Percentiles rank a stretch among this genome's conserved stretches.
phyloP scores from a whole-genome alignment of 2,113 vertebrate genomes.

The Ptilonorhynchus violaceus region DNA sequence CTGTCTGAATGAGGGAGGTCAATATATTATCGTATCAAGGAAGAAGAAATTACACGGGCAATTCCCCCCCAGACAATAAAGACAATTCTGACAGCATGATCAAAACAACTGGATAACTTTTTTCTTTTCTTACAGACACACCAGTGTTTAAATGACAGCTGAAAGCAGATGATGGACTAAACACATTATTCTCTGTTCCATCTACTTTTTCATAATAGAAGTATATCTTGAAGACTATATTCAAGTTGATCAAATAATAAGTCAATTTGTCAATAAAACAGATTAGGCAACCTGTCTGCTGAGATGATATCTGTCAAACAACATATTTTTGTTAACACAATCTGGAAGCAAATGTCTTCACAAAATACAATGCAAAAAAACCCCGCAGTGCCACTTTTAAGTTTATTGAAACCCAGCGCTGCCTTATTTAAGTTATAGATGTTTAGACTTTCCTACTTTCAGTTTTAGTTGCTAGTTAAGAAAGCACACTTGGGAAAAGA shows the following conservation, averaged over 20 bases:
- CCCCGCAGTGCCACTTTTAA: neutral
- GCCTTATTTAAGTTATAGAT: neutral
- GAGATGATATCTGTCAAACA: conserved; percentile 63
- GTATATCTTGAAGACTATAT: conserved; percentile 70
- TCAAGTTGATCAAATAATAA: conserved; percentile 76
- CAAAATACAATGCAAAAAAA: conserved; percentile 23
- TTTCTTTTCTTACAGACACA: conserved; percentile 62
- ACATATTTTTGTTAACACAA: conserved; percentile 54
- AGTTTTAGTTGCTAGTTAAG: neutral
- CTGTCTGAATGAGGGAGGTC: conserved; percentile 69
- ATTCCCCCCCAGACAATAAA: conserved; percentile 66
- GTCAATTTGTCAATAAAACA: conserved; percentile 75
- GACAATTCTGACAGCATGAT: conserved; percentile 72
- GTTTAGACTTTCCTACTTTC: neutral
- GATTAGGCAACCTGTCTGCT: conserved; percentile 64
- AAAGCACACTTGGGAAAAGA: neutral
- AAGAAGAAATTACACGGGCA: conserved; percentile 68
- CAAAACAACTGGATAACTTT: conserved; percentile 74
- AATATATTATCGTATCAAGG: conserved; percentile 71
- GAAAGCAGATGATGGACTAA: conserved; percentile 75
- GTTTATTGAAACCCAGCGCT: neutral
- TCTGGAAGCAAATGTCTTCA: conserved; percentile 27
- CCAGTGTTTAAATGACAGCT: conserved; percentile 76
- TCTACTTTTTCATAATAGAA: conserved; percentile 61
- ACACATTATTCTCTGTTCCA: conserved; percentile 69